Conservation (phyloP, 2,888 invertebrate genomes). For the Dromius quadrimaculatus region DNA sequence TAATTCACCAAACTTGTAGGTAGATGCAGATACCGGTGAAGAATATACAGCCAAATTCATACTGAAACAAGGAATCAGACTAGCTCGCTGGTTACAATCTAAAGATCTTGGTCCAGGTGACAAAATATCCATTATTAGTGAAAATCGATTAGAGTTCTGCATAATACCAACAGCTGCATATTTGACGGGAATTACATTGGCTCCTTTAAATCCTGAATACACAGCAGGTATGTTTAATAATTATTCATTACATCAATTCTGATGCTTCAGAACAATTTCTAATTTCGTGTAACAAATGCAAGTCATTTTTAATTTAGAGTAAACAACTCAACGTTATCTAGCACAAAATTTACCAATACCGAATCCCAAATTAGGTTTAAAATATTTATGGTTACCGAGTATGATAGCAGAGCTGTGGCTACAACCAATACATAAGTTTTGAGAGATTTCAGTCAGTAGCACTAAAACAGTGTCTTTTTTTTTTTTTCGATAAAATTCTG, state of each 20-base stretch:
- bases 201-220: slow-evolving; percentile 75
- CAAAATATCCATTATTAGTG: slow-evolving; percentile 73
- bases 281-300: not conserved
- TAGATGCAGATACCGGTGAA: slow-evolving; percentile 72
- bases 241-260: too few species aligned
- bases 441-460: too few species aligned
- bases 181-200: slow-evolving; percentile 72
- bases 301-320: not conserved
- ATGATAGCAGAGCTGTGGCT: too few species aligned
- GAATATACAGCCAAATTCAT: slow-evolving; percentile 70
- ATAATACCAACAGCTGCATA: slow-evolving; percentile 70
- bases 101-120: slow-evolving; percentile 71
- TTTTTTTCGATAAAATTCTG: too few species aligned
- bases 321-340: not conserved
- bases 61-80: slow-evolving; percentile 70
- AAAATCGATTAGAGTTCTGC: slow-evolving; percentile 74
- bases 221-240: slow-evolving; percentile 68
- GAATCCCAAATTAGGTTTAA: too few species aligned
- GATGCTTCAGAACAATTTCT: not conserved
- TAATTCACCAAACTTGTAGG: slow-evolving; percentile 63
- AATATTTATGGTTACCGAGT: too few species aligned
- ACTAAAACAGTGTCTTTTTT: too few species aligned
- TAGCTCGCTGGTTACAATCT: slow-evolving; percentile 70
- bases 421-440: too few species aligned
- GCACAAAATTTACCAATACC: not conserved